Evolutionary conservation across 2,113 vertebrate species (phyloP), one percentile per base, ranked within the genome.

Genomic region (Pontoporia blainvillei): DNA sequence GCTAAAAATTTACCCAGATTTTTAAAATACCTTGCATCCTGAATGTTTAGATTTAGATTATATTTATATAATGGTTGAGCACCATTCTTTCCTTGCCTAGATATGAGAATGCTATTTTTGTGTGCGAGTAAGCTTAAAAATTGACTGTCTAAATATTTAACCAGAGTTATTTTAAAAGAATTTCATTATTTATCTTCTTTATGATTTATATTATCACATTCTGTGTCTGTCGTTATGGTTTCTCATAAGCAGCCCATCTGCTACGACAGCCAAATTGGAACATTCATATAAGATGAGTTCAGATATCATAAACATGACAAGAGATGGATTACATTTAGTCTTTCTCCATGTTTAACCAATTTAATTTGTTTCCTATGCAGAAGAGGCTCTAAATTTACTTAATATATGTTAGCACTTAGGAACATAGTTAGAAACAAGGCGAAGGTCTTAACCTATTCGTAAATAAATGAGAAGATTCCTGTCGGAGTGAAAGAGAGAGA

Each of bases 321-420:
- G 98, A 99, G 99, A 99, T 98, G 98, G 98, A 99, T 99, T 99
- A 99, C 99, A 99, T 99, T 98, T 98, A 98, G 98, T 98, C 99
- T 99, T 98, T 99, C 98, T 98, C 98, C 95, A 92, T 99, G 99
- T 99, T 99, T 99, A 99, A 99, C 99, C 98, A 99, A 99, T 98
- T 99, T 99, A 98, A 99, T 99, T 99, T 99, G 99, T 99, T 99
- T 99, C 99, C 98, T 99, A 99, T 98, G 98, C 98, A 99, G 99
- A 99, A 99, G 99, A 99, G 99, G 98, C 98, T 99, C 98, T 99
- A 99, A 99, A 99, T 99, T 99, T 99, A 99, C 99, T 99, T 99
- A 99, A 99, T 99, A 99, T 99, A 99, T 99, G 99, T 99, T 99
- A 99, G 99, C 99, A 99, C 99, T 99, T 99, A 99, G 99, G 98